Evolutionary conservation across 2,113 vertebrate genomes (phyloP).

Genomic region (Salminus brasiliensis): DNA sequence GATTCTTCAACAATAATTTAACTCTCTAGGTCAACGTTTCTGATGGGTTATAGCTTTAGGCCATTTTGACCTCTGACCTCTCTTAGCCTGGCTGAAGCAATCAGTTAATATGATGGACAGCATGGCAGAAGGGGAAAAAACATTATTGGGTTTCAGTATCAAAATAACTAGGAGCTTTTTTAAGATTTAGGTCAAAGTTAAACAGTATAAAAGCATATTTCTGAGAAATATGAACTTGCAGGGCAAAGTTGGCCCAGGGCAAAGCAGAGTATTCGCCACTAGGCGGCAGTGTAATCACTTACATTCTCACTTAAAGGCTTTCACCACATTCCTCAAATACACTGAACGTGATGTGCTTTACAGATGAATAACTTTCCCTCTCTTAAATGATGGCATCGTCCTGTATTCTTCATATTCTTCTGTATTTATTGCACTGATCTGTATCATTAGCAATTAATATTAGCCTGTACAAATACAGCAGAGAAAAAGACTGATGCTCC

Average conservation of each 20-base stretch:
- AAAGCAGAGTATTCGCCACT: neutral
- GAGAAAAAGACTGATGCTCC: neutral
- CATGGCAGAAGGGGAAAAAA: neutral
- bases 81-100: neutral
- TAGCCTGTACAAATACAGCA: neutral
- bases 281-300: slow-evolving; percentile 33
- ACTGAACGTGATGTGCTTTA: neutral
- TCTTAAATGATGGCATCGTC: neutral
- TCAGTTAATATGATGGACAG: neutral
- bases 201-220: neutral
- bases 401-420: no score
- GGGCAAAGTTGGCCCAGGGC: neutral
- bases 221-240: neutral
- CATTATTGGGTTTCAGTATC: neutral
- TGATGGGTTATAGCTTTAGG: slow-evolving; percentile 16
- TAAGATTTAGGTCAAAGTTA: neutral
- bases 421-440: neutral
- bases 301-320: neutral
- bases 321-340: slow-evolving; percentile 33
- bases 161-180: neutral
- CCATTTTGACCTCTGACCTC: slow-evolving; percentile 24
- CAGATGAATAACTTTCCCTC: neutral
- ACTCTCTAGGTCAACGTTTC: neutral
- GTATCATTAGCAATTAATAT: neutral
- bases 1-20: neutral